A percentile compares a stretch with the other conserved stretches of the same genome.
These are phyloP conservation scores for Strigamia crassipes DNA, from an alignment of 2,888 invertebrate species.

Conservation along the genomic window DNA sequence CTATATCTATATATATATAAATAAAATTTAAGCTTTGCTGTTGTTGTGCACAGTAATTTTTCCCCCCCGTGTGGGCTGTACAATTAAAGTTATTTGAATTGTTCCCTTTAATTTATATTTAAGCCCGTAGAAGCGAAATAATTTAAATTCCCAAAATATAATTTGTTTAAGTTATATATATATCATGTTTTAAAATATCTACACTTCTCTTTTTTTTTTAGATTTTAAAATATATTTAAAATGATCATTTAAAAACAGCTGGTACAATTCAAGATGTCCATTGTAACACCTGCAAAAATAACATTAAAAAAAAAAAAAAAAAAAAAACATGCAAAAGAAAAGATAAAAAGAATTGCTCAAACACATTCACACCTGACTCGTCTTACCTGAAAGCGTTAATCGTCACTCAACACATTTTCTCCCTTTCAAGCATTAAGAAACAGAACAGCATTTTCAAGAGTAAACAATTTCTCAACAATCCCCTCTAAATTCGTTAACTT, in stretches of 20 bases:
- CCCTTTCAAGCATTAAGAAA: not conserved
- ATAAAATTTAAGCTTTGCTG: conserved; percentile 17
- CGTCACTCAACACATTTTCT: not conserved
- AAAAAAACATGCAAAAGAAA: conserved; percentile 7
- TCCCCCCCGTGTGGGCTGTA: conserved; percentile 24
- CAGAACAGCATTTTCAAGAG: not conserved
- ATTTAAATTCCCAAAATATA: not conserved
- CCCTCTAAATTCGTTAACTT: not conserved
- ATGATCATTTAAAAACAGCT: not conserved
- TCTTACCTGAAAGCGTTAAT: conserved; percentile 22
- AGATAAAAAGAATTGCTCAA: not conserved
- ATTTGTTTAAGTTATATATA: not conserved
- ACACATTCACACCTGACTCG: conserved; percentile 8
- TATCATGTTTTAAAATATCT: not conserved
- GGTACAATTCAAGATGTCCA: conserved; percentile 2
- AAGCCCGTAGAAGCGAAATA: conserved; percentile 23
- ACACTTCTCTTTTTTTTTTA: not conserved
- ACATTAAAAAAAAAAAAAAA: not conserved
- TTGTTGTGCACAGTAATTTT: conserved; percentile 29
- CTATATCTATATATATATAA: too few relatives aligned
- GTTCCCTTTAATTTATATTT: not conserved
- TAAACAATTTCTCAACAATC: not conserved
- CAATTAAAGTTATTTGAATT: not conserved
- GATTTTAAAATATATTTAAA: not conserved
- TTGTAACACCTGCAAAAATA: conserved; percentile 25